These are phyloP conservation scores for Zenarchopterus dispar DNA, from an alignment of 2,797 vertebrate genomes.

Conservation along the genomic window DNA sequence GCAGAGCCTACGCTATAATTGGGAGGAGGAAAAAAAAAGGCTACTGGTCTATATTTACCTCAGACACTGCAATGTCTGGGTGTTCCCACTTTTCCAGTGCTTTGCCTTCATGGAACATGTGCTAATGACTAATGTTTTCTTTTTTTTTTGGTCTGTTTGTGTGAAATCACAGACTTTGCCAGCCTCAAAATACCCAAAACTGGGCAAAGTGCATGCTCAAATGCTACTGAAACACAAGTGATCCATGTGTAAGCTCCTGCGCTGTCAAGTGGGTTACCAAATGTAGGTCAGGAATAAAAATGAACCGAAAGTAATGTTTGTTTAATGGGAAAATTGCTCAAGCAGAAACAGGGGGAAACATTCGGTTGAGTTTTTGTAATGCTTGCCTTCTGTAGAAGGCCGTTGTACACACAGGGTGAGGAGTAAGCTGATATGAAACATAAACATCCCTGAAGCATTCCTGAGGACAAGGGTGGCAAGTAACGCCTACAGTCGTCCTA, in stretches of 20 bases:
- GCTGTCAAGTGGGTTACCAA: constrained; percentile 73
- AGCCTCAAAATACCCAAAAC: constrained; percentile 27
- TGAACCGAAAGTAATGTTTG: constrained; percentile 52
- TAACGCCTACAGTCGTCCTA: constrained; percentile 69
- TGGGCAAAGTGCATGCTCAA: constrained; percentile 13
- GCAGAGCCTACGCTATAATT: constrained; percentile 71
- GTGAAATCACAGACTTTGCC: constrained; percentile 18
- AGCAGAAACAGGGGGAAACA: constrained; percentile 21
- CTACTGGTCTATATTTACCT: constrained; percentile 77
- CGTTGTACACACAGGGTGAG: not conserved
- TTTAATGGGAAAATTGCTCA: constrained; percentile 53
- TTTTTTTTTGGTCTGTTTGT: constrained; percentile 23
- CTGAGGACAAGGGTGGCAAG: constrained; percentile 67
- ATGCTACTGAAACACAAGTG: constrained; percentile 37
- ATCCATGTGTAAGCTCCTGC: constrained; percentile 33
- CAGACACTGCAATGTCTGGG: constrained; percentile 74
- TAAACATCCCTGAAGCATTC: constrained; percentile 71
- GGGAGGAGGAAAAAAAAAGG: constrained; percentile 43
- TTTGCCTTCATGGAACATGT: constrained; percentile 42
- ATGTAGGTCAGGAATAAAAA: constrained; percentile 77
- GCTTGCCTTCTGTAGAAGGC: constrained; percentile 30
- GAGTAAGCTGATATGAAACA: constrained; percentile 32
- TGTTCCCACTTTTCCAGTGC: constrained; percentile 59
- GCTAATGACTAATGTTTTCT: constrained; percentile 41
- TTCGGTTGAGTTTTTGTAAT: not conserved